Evolutionary conservation across 2,113 vertebrate species (phyloP).

Genomic region (Aix galericulata): DNA sequence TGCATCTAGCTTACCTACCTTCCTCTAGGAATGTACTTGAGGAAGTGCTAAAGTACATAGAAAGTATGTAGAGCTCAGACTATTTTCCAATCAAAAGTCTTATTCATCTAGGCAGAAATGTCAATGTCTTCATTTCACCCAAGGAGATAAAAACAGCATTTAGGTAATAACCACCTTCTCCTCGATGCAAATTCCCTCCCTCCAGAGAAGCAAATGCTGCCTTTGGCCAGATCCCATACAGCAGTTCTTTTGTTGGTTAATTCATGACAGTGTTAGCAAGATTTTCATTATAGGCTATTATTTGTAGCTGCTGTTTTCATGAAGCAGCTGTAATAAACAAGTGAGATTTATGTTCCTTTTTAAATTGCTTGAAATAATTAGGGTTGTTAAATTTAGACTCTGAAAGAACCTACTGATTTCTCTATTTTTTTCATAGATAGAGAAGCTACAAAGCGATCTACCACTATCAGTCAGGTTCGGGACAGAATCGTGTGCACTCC

Average conservation of each 20-base stretch:
- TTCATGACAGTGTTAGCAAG: not conserved
- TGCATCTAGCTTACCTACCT: not conserved
- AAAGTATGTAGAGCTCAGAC: not conserved
- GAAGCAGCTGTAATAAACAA: constrained; percentile 44
- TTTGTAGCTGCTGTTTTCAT: constrained; percentile 42
- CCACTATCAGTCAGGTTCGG: not conserved
- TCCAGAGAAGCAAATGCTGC: not conserved
- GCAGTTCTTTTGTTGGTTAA: not conserved
- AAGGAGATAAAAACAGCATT: not conserved
- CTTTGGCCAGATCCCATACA: not conserved
- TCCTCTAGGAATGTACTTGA: not conserved
- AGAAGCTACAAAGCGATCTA: not conserved
- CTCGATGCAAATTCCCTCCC: not conserved
- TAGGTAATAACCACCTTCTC: not conserved
- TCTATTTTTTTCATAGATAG: not conserved
- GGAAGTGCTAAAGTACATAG: not conserved
- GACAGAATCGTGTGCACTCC: not conserved
- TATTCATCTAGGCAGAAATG: not conserved
- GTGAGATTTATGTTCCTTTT: constrained; percentile 15
- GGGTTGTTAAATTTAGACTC: not conserved
- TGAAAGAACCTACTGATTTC: constrained; percentile 23
- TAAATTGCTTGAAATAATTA: constrained; percentile 18
- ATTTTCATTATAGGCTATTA: constrained; percentile 36
- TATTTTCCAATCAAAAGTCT: not conserved
- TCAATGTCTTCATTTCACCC: not conserved